Evolutionary conservation across 2,797 vertebrate genomes (phyloP).

Genomic region (Pseudochirops corinnae): DNA sequence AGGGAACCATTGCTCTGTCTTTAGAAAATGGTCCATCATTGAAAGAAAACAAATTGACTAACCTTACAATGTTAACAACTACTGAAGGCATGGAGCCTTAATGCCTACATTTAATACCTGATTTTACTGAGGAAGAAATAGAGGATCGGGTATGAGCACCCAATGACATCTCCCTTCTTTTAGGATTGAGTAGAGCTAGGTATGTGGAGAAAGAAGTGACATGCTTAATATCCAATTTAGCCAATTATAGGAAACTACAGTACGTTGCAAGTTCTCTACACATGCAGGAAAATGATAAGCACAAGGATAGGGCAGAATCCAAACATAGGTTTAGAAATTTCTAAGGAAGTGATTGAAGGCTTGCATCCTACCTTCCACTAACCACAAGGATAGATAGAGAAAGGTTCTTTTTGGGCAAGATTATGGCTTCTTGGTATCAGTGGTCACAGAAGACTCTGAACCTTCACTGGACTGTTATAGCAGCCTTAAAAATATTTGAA

Average conservation of each 20-base stretch:
- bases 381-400: neutral
- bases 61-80: neutral
- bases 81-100: neutral
- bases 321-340: no score
- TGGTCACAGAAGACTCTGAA: neutral
- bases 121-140: neutral
- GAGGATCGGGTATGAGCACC: neutral
- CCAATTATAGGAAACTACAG: neutral
- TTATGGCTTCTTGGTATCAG: neutral
- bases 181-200: neutral
- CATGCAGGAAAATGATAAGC: slow-evolving; percentile 5
- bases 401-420: neutral
- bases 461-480: neutral
- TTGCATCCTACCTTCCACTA: no score
- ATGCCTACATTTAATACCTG: neutral
- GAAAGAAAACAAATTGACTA: neutral
- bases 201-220: neutral
- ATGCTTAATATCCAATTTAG: neutral
- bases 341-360: no score
- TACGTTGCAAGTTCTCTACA: neutral
- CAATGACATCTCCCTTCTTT: neutral
- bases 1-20: neutral
- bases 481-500: slow-evolving; percentile 8
- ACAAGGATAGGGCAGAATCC: neutral
- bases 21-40: neutral